Evolutionary conservation across 2,113 vertebrate species (phyloP).

Genomic region (Gallinago paraguaiae): DNA sequence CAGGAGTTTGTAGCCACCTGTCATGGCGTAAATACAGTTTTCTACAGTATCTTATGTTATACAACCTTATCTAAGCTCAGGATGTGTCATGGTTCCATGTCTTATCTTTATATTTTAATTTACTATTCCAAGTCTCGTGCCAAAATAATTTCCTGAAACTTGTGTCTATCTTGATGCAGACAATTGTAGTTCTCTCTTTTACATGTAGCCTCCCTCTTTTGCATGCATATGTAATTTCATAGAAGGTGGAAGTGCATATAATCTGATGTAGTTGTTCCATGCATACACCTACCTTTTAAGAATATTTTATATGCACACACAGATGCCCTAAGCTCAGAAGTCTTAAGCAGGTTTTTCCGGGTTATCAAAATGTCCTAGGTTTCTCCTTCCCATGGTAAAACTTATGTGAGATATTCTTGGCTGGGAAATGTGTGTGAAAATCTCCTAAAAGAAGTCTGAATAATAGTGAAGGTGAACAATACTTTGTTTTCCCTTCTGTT

Average conservation of each 20-base stretch:
- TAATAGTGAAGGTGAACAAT: background rate
- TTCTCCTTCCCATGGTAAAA: background rate
- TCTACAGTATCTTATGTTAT: background rate
- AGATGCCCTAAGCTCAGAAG: background rate
- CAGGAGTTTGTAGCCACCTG: slow-evolving; percentile 25
- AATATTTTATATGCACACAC: background rate
- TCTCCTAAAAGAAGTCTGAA: background rate
- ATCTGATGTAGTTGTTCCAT: background rate
- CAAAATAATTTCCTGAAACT: slow-evolving; percentile 52
- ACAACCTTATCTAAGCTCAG: background rate
- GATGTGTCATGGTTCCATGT: background rate
- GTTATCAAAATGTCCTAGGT: background rate
- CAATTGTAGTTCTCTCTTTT: background rate
- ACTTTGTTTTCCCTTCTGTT: background rate
- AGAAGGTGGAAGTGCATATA: background rate
- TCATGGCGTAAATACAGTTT: accelerated
- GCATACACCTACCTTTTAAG: slow-evolving; percentile 13
- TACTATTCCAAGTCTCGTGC: background rate
- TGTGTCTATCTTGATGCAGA: slow-evolving; percentile 27
- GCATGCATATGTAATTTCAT: background rate
- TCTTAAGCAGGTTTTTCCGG: slow-evolving; percentile 21
- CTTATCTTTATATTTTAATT: slow-evolving; percentile 30
- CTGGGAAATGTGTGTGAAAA: background rate
- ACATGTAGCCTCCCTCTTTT: slow-evolving; percentile 26
- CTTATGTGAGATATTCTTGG: background rate